Percentiles rank a stretch among this genome's conserved stretches.
phyloP scores from a whole-genome alignment of 2,113 vertebrate genomes.

The Herpailurus yagouaroundi region DNA sequence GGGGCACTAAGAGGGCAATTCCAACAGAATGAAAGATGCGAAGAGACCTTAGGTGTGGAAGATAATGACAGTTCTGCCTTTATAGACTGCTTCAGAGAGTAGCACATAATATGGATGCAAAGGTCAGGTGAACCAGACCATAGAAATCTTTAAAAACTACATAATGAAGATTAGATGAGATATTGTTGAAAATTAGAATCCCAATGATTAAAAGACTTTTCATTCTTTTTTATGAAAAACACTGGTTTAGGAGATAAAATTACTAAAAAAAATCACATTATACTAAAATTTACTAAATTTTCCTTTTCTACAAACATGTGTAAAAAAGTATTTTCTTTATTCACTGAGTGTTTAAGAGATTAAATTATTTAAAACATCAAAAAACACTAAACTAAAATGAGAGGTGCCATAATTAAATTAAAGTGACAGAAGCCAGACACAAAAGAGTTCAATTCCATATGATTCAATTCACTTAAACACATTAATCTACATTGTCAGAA shows the following conservation, averaged over 20 bases:
- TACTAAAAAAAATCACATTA: neutral
- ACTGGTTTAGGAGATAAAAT: neutral
- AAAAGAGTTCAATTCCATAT: neutral
- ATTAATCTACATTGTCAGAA: neutral
- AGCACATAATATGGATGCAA: neutral
- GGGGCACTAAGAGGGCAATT: neutral
- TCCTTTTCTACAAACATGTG: neutral
- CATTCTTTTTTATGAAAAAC: neutral
- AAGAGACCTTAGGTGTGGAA: neutral
- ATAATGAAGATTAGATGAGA: neutral
- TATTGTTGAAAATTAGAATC: neutral
- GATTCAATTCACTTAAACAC: neutral
- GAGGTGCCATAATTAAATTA: neutral
- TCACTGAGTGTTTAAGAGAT: neutral
- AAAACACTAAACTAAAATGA: neutral
- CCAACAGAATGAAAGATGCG: neutral
- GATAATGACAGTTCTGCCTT: neutral
- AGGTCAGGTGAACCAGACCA: neutral
- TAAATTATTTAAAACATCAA: constrained; percentile 56
- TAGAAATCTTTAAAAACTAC: neutral
- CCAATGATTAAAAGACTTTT: neutral
- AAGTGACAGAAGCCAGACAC: neutral
- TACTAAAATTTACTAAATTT: neutral
- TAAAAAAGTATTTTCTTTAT: neutral
- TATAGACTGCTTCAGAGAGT: neutral